Evolutionary conservation across 2,797 vertebrate species (phyloP).

Genomic region (Helostoma temminkii): DNA sequence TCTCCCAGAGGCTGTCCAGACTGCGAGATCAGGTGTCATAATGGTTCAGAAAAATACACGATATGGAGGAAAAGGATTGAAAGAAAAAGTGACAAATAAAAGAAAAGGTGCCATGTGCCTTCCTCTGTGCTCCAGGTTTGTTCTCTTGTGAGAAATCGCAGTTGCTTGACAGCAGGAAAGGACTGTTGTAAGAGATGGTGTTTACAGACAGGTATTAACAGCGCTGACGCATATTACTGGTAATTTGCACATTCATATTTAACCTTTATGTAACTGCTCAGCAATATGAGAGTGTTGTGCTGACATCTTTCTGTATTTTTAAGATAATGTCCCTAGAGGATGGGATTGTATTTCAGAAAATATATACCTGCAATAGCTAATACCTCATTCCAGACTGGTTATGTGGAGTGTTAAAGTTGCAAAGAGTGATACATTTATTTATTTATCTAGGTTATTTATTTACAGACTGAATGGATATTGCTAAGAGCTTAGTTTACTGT

Average conservation of each 20-base stretch:
- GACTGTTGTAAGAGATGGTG: neutral
- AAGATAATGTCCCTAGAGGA: too few relatives aligned
- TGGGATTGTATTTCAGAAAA: neutral
- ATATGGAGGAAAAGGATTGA: slow-evolving; percentile 8
- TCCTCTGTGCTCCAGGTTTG: slow-evolving; percentile 17
- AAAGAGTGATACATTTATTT: slow-evolving; percentile 35
- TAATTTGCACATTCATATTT: slow-evolving; percentile 26
- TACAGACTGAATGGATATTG: neutral
- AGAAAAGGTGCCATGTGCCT: slow-evolving; percentile 6
- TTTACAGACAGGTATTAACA: slow-evolving; percentile 5
- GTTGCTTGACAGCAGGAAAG: neutral
- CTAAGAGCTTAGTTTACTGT: slow-evolving; percentile 6
- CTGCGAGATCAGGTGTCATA: slow-evolving; percentile 71
- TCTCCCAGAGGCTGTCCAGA: slow-evolving; percentile 75
- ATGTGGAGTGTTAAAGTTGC: slow-evolving; percentile 17
- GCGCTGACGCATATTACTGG: neutral
- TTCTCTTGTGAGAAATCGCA: slow-evolving; percentile 13
- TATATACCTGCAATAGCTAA: slow-evolving; percentile 1
- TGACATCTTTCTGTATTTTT: neutral
- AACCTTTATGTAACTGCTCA: slow-evolving; percentile 16
- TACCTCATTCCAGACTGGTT: slow-evolving; percentile 32
- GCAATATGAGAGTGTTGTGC: neutral
- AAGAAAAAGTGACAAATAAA: slow-evolving; percentile 4
- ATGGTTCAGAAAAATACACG: slow-evolving; percentile 11
- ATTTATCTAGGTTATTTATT: slow-evolving; percentile 12